Evolutionary conservation across 2,797 vertebrate genomes (phyloP).

Genomic region (Borostomias antarcticus): DNA sequence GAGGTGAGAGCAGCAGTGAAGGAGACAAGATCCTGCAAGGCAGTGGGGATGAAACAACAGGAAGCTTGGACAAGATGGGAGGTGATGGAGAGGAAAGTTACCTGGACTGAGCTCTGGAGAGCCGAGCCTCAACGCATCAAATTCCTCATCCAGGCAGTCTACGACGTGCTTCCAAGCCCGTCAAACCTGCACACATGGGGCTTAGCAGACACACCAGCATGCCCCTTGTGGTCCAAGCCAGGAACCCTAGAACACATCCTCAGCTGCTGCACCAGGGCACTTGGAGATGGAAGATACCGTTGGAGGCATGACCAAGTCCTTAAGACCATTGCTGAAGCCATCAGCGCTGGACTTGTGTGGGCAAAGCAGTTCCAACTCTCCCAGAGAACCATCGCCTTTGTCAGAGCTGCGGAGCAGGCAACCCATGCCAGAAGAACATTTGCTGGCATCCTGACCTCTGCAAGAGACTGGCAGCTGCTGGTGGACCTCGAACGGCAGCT

Average conservation of each 20-base stretch:
- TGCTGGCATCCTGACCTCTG: not conserved
- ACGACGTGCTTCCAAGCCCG: not conserved
- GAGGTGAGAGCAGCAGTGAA: not conserved
- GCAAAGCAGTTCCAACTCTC: not conserved
- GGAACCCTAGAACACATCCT: not conserved
- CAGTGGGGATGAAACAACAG: not conserved
- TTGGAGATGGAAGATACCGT: not conserved
- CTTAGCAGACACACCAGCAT: slow-evolving; percentile 3
- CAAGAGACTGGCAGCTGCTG: not conserved
- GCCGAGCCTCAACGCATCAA: not conserved
- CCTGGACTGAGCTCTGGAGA: not conserved
- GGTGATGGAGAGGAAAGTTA: not conserved
- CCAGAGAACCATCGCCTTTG: not conserved
- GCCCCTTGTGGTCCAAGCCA: not conserved
- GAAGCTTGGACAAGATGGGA: not conserved
- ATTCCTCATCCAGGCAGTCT: not conserved
- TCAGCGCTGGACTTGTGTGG: not conserved
- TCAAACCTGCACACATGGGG: not conserved
- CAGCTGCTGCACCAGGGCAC: not conserved
- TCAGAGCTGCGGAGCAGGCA: slow-evolving; percentile 4
- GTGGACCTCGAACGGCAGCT: not conserved
- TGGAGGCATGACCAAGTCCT: slow-evolving; percentile 3
- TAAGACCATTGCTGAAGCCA: not conserved
- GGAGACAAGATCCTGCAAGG: not conserved
- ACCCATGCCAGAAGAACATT: not conserved